Evolutionary conservation across 1,140 invertebrate genomes (phyloP).

Genomic region (Anoplophora glabripennis): DNA sequence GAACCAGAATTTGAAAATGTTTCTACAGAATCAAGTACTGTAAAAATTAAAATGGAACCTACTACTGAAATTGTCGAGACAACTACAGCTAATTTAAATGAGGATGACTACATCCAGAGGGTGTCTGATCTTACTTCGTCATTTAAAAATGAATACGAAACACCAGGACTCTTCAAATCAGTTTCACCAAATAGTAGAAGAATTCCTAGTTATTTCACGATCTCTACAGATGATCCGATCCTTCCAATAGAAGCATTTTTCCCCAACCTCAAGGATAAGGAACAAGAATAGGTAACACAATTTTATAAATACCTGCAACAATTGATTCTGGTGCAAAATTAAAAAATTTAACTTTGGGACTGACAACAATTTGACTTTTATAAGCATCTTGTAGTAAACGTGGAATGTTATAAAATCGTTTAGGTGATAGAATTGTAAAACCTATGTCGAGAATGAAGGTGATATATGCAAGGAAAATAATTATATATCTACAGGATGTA

Average conservation of each 20-base stretch:
- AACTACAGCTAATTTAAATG: constrained; percentile 31
- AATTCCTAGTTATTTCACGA: constrained; percentile 59
- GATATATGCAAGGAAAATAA: too few relatives aligned
- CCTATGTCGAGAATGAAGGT: too few relatives aligned
- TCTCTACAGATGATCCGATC: constrained; percentile 62
- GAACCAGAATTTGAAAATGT: constrained; percentile 14
- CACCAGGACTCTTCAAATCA: constrained; percentile 56
- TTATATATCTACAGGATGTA: too few relatives aligned
- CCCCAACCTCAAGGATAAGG: constrained; percentile 54
- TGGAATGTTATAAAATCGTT: too few relatives aligned
- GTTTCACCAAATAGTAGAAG: constrained; percentile 48
- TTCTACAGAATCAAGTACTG: constrained; percentile 6
- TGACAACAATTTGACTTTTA: too few relatives aligned
- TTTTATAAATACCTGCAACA: background rate
- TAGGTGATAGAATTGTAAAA: too few relatives aligned
- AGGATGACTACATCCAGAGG: constrained; percentile 51
- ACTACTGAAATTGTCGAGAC: constrained; percentile 19
- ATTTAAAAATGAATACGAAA: constrained; percentile 58
- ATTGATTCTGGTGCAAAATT: too few relatives aligned
- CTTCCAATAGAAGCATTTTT: constrained; percentile 63
- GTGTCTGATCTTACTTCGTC: constrained; percentile 59
- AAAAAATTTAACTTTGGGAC: too few relatives aligned
- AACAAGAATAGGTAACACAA: background rate
- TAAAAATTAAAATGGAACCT: constrained; percentile 5
- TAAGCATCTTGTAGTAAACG: too few relatives aligned